Evolutionary conservation across 2,113 vertebrate species (phyloP).

Genomic region (Ellobius talpinus): DNA sequence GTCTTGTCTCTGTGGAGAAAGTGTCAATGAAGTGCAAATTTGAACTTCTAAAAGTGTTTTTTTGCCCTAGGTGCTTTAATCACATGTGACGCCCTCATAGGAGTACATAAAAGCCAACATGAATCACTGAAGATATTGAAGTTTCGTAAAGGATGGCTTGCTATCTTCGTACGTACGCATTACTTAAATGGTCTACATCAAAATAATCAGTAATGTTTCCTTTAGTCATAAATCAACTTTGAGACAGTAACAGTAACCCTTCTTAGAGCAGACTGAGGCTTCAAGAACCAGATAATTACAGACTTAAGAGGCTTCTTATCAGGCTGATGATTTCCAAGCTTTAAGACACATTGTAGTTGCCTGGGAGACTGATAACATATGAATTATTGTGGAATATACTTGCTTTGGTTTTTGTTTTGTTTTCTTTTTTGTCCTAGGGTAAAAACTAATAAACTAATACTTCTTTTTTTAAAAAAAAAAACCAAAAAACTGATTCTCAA

Average conservation of each 20-base stretch:
- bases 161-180: not conserved
- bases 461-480: no score
- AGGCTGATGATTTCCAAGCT: not conserved
- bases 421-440: not conserved
- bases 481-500: not conserved
- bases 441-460: not conserved
- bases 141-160: constrained; percentile 25
- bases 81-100: constrained; percentile 5
- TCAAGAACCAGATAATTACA: not conserved
- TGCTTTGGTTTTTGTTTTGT: not conserved
- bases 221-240: constrained; percentile 6
- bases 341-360: not conserved
- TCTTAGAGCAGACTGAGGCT: not conserved
- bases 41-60: constrained; percentile 64
- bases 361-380: not conserved
- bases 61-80: not conserved
- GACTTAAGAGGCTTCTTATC: not conserved
- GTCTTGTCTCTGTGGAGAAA: constrained; percentile 54
- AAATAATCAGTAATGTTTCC: not conserved
- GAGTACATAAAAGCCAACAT: constrained; percentile 47
- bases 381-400: not conserved
- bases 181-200: not conserved
- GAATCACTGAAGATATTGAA: not conserved
- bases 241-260: not conserved
- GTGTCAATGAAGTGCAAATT: constrained; percentile 63